These are phyloP conservation scores for Scaptomyza graminum DNA, from an alignment of 1,140 invertebrate species.

Conservation along the genomic window DNA sequence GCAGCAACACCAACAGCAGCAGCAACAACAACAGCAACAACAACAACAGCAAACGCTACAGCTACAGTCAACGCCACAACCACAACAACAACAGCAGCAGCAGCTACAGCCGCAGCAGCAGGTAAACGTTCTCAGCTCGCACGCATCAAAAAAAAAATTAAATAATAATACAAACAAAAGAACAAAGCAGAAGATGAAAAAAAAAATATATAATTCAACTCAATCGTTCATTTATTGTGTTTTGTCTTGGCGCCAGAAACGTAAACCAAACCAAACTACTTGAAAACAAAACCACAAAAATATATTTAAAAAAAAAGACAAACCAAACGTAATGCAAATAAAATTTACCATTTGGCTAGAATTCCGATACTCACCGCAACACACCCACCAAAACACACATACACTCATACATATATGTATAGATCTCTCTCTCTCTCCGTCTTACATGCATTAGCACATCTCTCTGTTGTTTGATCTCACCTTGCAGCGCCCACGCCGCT, in stretches of 20 bases:
- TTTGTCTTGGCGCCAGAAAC: constrained; percentile 79
- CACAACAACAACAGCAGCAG: constrained; percentile 81
- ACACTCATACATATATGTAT: constrained; percentile 33
- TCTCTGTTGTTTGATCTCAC: constrained; percentile 21
- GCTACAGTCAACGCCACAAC: constrained; percentile 34
- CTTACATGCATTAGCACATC: neutral
- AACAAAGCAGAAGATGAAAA: constrained; percentile 53
- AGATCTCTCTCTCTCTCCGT: constrained; percentile 19
- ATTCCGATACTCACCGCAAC: constrained; percentile 58
- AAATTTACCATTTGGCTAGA: constrained; percentile 71
- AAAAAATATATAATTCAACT: constrained; percentile 37
- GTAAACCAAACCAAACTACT: constrained; percentile 78
- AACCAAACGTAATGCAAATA: constrained; percentile 40
- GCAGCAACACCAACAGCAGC: constrained; percentile 81
- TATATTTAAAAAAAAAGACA: constrained; percentile 17
- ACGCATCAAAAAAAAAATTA: constrained; percentile 55
- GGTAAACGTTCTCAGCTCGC: constrained; percentile 82
- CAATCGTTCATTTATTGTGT: constrained; percentile 70
- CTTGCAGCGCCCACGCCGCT: constrained; percentile 20
- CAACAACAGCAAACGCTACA: constrained; percentile 22
- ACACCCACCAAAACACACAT: constrained; percentile 2
- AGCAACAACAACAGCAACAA: constrained; percentile 72
- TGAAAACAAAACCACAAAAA: constrained; percentile 43
- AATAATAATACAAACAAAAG: constrained; percentile 30
- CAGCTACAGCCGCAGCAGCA: constrained; percentile 83